Evolutionary conservation across 2,888 invertebrate genomes (phyloP).

Genomic region (Argyresthia goedartella): DNA sequence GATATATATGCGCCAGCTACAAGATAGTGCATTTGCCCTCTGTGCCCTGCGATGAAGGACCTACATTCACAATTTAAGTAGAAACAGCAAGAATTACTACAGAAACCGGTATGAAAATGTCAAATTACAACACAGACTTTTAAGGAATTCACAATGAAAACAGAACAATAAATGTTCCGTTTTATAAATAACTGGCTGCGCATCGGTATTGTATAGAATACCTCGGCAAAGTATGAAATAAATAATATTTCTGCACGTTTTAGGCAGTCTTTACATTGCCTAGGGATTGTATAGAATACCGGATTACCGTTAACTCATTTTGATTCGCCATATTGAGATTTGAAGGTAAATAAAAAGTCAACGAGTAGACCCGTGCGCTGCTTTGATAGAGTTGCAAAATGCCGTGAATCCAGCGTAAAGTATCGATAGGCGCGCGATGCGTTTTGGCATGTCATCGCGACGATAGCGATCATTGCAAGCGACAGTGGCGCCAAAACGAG

Average conservation of each 20-base stretch:
- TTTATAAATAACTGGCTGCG: too few relatives aligned
- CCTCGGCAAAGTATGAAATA: too few relatives aligned
- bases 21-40: neutral
- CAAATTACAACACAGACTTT: too few relatives aligned
- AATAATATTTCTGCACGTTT: too few relatives aligned
- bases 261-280: too few relatives aligned
- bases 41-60: neutral
- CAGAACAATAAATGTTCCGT: too few relatives aligned
- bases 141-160: too few relatives aligned
- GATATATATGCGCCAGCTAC: slow-evolving; percentile 7
- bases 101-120: neutral
- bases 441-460: slow-evolving; percentile 55
- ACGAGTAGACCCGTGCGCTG: neutral
- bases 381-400: slow-evolving; percentile 1
- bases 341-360: too few relatives aligned
- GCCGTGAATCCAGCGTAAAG: slow-evolving; percentile 21
- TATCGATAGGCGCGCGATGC: slow-evolving; percentile 33
- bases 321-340: too few relatives aligned
- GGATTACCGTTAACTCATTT: too few relatives aligned
- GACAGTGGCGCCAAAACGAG: slow-evolving; percentile 58
- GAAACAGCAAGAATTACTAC: neutral
- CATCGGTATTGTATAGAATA: too few relatives aligned
- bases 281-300: too few relatives aligned
- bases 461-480: slow-evolving; percentile 42
- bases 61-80: neutral